Conservation (phyloP, 2,888 invertebrate genomes). For the Stenotaenia linearis region DNA sequence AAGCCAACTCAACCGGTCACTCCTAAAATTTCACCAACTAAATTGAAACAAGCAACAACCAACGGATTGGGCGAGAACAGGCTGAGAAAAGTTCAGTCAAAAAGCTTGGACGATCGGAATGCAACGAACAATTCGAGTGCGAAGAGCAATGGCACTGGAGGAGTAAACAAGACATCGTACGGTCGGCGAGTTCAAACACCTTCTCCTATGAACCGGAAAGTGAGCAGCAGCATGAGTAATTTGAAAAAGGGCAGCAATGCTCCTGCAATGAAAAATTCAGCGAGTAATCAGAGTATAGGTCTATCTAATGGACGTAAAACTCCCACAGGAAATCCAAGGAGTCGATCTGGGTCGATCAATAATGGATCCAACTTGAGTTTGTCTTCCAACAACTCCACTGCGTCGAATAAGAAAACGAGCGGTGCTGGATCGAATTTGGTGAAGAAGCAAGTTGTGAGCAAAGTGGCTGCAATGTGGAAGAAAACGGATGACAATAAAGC, state of each 20-base stretch:
- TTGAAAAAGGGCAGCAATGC: slow-evolving; percentile 40
- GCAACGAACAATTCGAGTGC: not conserved
- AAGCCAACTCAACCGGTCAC: slow-evolving; percentile 41
- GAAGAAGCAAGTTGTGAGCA: slow-evolving; percentile 63
- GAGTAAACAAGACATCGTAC: not conserved
- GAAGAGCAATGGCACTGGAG: not conserved
- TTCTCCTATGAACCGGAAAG: slow-evolving; percentile 33
- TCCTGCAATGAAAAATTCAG: slow-evolving; percentile 40
- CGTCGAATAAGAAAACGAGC: slow-evolving; percentile 32
- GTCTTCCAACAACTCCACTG: slow-evolving; percentile 35
- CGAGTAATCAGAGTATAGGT: slow-evolving; percentile 36
- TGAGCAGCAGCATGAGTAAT: slow-evolving; percentile 30
- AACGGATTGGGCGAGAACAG: not conserved
- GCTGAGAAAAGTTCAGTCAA: slow-evolving; percentile 2
- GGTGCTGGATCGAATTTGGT: slow-evolving; percentile 3
- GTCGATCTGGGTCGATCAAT: slow-evolving; percentile 33
- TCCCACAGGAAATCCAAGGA: slow-evolving; percentile 27
- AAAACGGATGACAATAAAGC: slow-evolving; percentile 53
- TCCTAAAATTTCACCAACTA: slow-evolving; percentile 37
- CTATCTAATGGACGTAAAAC: slow-evolving; percentile 35
- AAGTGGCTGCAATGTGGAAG: slow-evolving; percentile 74
- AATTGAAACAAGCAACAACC: slow-evolving; percentile 31
- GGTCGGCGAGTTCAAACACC: slow-evolving; percentile 33
- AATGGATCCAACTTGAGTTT: slow-evolving; percentile 42
- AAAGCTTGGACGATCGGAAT: slow-evolving; percentile 27